Base-by-base conservation (phyloP, 2,888 invertebrate species). In the Drosophila barbarae region DNA sequence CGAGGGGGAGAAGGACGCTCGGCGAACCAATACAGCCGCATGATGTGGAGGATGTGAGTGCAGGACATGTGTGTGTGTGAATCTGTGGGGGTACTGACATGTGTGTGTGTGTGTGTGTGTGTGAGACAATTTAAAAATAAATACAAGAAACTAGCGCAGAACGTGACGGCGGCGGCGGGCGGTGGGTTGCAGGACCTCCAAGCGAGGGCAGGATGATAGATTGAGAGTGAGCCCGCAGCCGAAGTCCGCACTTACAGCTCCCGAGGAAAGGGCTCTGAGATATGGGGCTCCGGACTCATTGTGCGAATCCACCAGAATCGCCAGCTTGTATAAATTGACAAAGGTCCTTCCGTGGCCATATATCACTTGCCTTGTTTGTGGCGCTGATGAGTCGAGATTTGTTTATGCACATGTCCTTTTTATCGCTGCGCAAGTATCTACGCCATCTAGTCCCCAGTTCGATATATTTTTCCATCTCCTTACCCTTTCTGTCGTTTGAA, bases 71-170 rank as follows among this genome's bases (percentile, higher is more conserved):
- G 7, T 28, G 26, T 21, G 15, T 28, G 28, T 23, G 42, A 21
- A 23, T 42, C 30, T 44, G 49, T 49, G 30, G 41, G 30, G 39
- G 46, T 46, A 35, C 34, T 7, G 13, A 7, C 21, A 7, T 38
- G n/a, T 13, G 2, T 21, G 21, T 21, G 21, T 72, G 38, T 69
- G 55, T 64, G 46, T 72, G 51, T 77, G 69, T 77, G 68, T 77
- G 59, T 53, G 69, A 72, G 81, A 84, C 86, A 85, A 81, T 79
- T 79, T 79, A 85, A 79, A 79, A 79, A 79, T 79, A 79, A 79
- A 79, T 79, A 85, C 78, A 81, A 79, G 84, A 79, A 79, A 79
- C 79, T 85, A 79, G 79, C 78, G 67, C 86, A 85, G 56, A 69
- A 70, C 79, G 68, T 74, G 81, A 66, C 60, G 69, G 69, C 64